A percentile compares a stretch with the other conserved stretches of the same genome.
Evolutionary conservation across 2,113 vertebrate genomes (phyloP).

Genomic region (Brachyhypopomus gauderio): DNA sequence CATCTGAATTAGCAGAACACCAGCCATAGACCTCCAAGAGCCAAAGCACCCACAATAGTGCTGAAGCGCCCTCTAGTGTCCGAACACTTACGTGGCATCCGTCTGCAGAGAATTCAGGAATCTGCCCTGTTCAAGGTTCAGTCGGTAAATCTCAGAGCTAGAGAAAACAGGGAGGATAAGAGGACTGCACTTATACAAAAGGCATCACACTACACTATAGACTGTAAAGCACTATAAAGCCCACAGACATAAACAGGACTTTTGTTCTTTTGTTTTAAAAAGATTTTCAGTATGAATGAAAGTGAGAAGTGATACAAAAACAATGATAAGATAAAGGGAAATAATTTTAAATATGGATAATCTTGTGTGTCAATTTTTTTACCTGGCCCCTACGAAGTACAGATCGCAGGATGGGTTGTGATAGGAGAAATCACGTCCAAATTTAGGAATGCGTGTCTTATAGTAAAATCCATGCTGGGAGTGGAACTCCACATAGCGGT

Average conservation of each 20-base stretch:
- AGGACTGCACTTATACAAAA: neutral
- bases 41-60: neutral
- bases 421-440: constrained; percentile 94
- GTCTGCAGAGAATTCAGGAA: constrained; percentile 94
- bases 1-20: neutral
- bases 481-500: constrained; percentile 93
- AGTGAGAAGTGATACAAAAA: too few species aligned
- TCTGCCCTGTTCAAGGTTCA: constrained; percentile 94
- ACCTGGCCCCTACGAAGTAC: constrained; percentile 96
- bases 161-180: neutral
- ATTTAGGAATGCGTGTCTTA: constrained; percentile 95
- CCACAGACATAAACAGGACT: neutral
- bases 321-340: too few species aligned
- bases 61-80: constrained; percentile 18
- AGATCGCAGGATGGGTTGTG: constrained; percentile 95
- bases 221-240: neutral
- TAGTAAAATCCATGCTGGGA: constrained; percentile 95
- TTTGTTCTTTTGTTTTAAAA: too few species aligned
- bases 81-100: constrained; percentile 84
- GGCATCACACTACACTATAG: neutral
- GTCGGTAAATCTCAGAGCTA: constrained; percentile 90
- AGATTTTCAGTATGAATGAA: neutral
- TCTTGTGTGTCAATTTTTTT: constrained; percentile 35
- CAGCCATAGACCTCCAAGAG: too few species aligned
- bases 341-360: neutral